Base-by-base conservation (phyloP, 2,113 vertebrate genomes). In the Oryzias woworae region DNA sequence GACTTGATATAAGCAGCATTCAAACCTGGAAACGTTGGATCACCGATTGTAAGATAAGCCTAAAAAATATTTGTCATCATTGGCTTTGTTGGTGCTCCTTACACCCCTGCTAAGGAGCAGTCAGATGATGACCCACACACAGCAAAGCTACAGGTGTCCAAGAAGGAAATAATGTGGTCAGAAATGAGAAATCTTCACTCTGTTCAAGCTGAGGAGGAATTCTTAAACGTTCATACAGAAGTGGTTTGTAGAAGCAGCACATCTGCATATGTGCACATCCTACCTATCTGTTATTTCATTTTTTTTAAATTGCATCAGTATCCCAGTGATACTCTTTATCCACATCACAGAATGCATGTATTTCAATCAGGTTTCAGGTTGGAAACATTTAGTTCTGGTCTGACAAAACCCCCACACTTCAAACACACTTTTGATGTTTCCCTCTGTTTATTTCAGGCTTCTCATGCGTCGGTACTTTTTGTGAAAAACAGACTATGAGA, bases 401-500 rank as follows among this genome's bases (percentile, higher is more conserved):
- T 65, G 81, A 91, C 77, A 68, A 71, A 69, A 73, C 4, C 47
- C 69, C 73, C 36, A 48, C 76, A 77, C 77, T 88, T 86, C 87
- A 91, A 89, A 90, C 81, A 77, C 73, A 87, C 85, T 81, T 90
- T 86, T 87, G 87, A 91, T 90, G 86, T 85, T 80, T 82, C 78
- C 51, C 64, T 69, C 77, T 66, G 85, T 77, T 87, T 88, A 87
- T 86, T 87, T 72, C 83, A 78, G 78, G 81, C 79, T 81, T 84
- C 78, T 85, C 85, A 87, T 77, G 85, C 89, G 90, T 88, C 85
- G 85, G 81, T 87, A 77, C 84, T 87, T 88, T 36, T 85, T 60
- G 75, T 86, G 90, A 83, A 87, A 89, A 91, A 89, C 81, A 77
- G 85, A 81, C 83, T 88, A 83, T 80, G 85, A 88, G 85, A 91